A percentile compares a stretch with the other conserved stretches of the same genome.
Evolutionary conservation across 2,113 vertebrate species (phyloP).

Genomic region (Saccopteryx bilineata): DNA sequence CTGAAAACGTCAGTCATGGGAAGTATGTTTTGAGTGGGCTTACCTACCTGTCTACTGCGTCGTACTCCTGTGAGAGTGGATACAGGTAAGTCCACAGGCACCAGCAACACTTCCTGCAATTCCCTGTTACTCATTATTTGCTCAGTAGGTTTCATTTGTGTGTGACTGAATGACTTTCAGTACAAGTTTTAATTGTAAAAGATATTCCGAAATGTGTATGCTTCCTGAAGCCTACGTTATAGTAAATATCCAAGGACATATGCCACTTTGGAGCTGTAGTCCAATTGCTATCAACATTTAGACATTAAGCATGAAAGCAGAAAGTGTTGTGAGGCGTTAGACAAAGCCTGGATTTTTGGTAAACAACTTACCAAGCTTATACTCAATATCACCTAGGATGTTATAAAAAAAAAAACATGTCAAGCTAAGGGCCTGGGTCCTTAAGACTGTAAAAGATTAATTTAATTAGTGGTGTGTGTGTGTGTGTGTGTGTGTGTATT

Average conservation of each 20-base stretch:
- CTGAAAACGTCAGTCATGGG: constrained; percentile 89
- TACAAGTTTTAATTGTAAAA: background rate
- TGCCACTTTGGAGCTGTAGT: background rate
- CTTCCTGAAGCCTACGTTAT: background rate
- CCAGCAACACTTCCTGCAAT: background rate
- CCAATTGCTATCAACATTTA: background rate
- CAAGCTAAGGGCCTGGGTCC: background rate
- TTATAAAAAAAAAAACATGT: background rate
- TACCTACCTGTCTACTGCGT: constrained; percentile 92
- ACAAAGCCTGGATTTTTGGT: background rate
- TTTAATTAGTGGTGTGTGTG: background rate
- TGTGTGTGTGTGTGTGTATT: background rate
- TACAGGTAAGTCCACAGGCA: constrained; percentile 91
- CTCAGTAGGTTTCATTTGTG: background rate
- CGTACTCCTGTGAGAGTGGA: constrained; percentile 92
- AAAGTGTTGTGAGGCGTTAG: background rate
- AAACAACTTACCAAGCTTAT: background rate
- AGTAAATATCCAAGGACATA: background rate
- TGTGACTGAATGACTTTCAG: background rate
- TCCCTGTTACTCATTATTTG: background rate
- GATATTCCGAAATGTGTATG: background rate
- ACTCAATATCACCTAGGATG: background rate
- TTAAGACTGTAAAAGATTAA: constrained; percentile 7
- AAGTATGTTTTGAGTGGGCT: constrained; percentile 89
- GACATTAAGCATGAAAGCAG: background rate